Base-by-base conservation (phyloP, 1,140 invertebrate genomes). In the Dufourea novaeangliae region DNA sequence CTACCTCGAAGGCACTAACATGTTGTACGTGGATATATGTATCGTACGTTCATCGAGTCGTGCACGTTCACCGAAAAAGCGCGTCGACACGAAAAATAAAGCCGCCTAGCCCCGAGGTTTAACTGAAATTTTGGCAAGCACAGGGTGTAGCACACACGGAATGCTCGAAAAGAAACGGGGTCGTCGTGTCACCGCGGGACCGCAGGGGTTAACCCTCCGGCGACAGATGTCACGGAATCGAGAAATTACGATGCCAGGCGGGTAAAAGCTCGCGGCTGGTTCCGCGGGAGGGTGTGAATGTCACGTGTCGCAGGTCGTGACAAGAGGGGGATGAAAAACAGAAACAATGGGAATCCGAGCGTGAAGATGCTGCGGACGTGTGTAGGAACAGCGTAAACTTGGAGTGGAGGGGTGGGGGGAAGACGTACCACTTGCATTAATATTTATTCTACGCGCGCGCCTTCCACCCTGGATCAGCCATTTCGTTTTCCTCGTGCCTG, bases 391-490 rank as follows among this genome's bases (percentile, higher is more conserved):
- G 73, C 52, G 52, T n/a, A 41, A n/a, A 61, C 46, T n/a, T n/a
- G n/a, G n/a, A n/a, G n/a, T n/a, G n/a, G n/a, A n/a, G n/a, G n/a
- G n/a, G n/a, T n/a, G n/a, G n/a, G n/a, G 59, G 61, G 37, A 44
- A 73, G 29, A 61, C 59, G 67, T 61, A 70, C 73, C 17, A 62
- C 32, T 74, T 59, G 73, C 84, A 86, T 86, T 86, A 86, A 86
- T 86, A 86, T 86, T 86, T 86, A 86, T 86, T 80, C 78, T 86
- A 80, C 57, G 56, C 68, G 77, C 83, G 52, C 20, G 61, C 29
- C 4, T 1, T 22, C 46, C 52, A n/a, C n/a, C 41, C 32, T 20
- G 22, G 20, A n/a, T 64, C 29, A 44, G 59, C 37, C 39, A 39
- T 64, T 68, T 66, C 34, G 44, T 57, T 50, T 34, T 10, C 25